Evolutionary conservation across 2,113 vertebrate genomes (phyloP).

Genomic region (Pseudopodoces humilis): DNA sequence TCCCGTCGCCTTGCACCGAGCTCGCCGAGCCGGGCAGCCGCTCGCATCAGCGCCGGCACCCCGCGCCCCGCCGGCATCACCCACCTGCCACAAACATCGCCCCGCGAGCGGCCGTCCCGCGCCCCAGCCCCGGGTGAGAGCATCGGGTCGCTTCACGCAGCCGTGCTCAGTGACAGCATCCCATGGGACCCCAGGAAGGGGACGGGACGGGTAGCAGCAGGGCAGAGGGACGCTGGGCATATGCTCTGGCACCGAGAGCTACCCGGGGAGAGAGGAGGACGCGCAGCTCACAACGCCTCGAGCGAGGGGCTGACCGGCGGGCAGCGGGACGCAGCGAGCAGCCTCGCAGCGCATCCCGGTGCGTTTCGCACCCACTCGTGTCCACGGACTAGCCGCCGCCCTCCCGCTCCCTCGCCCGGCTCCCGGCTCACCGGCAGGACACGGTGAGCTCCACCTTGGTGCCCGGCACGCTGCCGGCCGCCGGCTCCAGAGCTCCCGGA

Average conservation of each 20-base stretch:
- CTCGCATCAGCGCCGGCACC: not conserved
- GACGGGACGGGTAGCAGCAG: not conserved
- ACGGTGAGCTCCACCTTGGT: slow-evolving; percentile 94
- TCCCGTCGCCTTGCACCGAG: not conserved
- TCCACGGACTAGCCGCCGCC: not conserved
- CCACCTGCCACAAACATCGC: not conserved
- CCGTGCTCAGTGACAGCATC: not conserved
- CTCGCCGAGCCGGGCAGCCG: not conserved
- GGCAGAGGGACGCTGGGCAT: not conserved
- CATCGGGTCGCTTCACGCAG: not conserved
- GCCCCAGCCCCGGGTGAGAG: not conserved
- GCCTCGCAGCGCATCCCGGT: not conserved
- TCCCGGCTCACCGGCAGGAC: slow-evolving; percentile 86
- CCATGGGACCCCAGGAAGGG: not conserved
- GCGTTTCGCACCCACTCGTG: not conserved
- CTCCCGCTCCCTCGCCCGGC: not conserved
- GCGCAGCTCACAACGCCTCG: not conserved
- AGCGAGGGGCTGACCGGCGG: not conserved
- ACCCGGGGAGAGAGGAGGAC: not conserved
- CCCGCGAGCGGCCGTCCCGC: not conserved
- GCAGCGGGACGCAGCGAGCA: not conserved
- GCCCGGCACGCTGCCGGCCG: slow-evolving; percentile 85
- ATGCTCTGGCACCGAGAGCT: not conserved
- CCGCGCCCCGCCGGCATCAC: not conserved
- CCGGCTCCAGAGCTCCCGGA: slow-evolving; percentile 84